Evolutionary conservation across 2,113 vertebrate genomes (phyloP), one percentile per base, ranked within the genome.

Genomic region (Furnarius figulus): DNA sequence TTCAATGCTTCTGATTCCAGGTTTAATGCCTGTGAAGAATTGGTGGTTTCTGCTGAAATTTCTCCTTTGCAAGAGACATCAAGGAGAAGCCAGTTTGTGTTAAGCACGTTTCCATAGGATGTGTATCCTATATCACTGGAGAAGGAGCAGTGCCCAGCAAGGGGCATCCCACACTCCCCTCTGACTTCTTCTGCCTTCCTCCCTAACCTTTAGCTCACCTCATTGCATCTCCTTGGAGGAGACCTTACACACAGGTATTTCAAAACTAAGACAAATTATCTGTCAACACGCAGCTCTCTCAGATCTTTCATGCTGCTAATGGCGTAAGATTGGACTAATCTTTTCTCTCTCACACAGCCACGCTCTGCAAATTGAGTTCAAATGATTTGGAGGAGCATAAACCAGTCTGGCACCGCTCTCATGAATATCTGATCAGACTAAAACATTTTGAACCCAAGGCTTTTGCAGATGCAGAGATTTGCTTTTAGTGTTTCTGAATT

Each of bases 281-380:
- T 70, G 72, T 88, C 73, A 68, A 37, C 65, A 33, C 3, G 17
- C 55, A 31, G 27, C 30, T 87, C 37, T 84, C 23, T 81, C 49
- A 53, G 55, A 89, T 87, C 68, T 90, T 87, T 94, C 46, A 4
- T 79, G 58, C 44, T 95, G 55, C 74, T 81, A 78, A 94, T 85
- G 85, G 40, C 62, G 76, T 58, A 87, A 90, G 76, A 93, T 90
- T 94, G 83, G 62, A 78, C 85, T 95, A 93, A 94, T 94, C 80
- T 96, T 81, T 84, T 53, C 76, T 75, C 47, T 92, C 53, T 65
- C 88, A 87, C 86, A 85, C 47, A 53, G 74, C 62, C 56, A 58
- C 8, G 11, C 47, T 68, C 86, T 4, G 53, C 56, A 93, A 96
- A 95, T 93, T 89, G 90, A 93, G 83, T 89, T 96, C 86, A 94